A percentile compares a stretch with the other conserved stretches of the same genome.
Evolutionary conservation across 2,888 invertebrate species (phyloP).

Genomic region (Yponomeuta evonymella): DNA sequence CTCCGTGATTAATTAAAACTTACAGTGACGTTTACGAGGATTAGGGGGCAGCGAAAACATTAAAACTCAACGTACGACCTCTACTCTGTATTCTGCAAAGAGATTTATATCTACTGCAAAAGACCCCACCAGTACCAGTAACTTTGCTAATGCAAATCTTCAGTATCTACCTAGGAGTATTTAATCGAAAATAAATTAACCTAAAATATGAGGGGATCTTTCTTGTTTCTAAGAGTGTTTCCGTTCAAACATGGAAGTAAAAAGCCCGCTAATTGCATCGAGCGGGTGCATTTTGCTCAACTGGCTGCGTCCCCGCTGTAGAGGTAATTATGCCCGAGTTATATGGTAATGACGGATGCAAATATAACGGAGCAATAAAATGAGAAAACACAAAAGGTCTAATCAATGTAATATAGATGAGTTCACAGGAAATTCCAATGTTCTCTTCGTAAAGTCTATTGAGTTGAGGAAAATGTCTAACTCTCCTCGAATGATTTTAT

Average conservation of each 20-base stretch:
- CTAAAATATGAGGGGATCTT: not conserved
- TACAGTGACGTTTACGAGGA: constrained; percentile 9
- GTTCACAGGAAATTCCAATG: too few relatives aligned
- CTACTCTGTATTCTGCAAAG: not conserved
- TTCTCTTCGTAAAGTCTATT: too few relatives aligned
- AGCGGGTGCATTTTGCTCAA: not conserved
- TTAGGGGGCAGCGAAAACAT: constrained; percentile 4
- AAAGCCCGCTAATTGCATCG: constrained; percentile 9
- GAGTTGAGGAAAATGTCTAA: too few relatives aligned
- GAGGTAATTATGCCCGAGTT: constrained; percentile 54
- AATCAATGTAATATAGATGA: not conserved
- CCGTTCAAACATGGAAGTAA: constrained; percentile 7
- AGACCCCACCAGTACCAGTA: not conserved
- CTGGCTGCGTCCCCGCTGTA: constrained; percentile 25
- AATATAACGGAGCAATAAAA: constrained; percentile 34
- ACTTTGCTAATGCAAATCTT: not conserved
- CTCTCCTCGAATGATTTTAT: too few relatives aligned
- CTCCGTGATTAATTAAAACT: constrained; percentile 47
- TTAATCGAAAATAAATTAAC: not conserved
- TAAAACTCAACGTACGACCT: not conserved
- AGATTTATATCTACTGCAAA: not conserved
- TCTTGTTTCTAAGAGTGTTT: not conserved
- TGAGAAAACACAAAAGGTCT: not conserved
- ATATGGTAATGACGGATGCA: constrained; percentile 44
- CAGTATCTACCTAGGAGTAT: too few relatives aligned